phyloP scores from a whole-genome alignment of 2,888 invertebrate species.

The Protonemura montana region DNA sequence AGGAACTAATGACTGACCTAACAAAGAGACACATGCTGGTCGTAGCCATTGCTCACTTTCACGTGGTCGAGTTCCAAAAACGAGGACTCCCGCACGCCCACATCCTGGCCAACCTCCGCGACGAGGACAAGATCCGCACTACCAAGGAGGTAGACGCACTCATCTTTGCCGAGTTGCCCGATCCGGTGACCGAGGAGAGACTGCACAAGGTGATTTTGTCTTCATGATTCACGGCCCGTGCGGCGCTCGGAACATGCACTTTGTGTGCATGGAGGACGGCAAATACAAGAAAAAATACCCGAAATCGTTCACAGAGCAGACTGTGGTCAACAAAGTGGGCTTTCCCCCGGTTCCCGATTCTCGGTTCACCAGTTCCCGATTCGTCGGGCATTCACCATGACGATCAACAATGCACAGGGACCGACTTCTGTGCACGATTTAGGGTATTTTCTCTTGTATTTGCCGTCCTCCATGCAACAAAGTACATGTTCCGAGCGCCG shows the following conservation, averaged over 20 bases:
- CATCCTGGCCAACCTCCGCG: conserved; percentile 51
- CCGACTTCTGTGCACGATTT: conserved; percentile 51
- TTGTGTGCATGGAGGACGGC: conserved; percentile 42
- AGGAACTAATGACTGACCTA: background rate
- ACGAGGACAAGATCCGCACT: conserved; percentile 52
- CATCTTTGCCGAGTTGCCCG: conserved; percentile 46
- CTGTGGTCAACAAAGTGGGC: conserved; percentile 51
- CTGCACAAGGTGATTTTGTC: conserved; percentile 48
- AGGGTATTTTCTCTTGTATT: conserved; percentile 33
- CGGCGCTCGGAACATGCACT: conserved; percentile 46
- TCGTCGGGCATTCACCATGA: no score
- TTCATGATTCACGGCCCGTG: conserved; percentile 53
- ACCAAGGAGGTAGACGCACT: conserved; percentile 48
- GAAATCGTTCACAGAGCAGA: conserved; percentile 52
- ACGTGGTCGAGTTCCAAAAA: conserved; percentile 55
- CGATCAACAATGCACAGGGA: no score
- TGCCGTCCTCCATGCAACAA: conserved; percentile 42
- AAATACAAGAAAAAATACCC: conserved; percentile 35
- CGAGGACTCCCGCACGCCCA: conserved; percentile 53
- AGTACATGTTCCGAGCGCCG: conserved; percentile 46
- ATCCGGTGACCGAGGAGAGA: background rate
- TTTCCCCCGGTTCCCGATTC: no score
- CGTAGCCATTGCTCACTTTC: conserved; percentile 44
- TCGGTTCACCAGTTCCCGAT: no score
- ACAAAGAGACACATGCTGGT: conserved; percentile 49